Percentiles rank a stretch among this genome's conserved stretches.
Conservation (phyloP, 2,113 vertebrate genomes). For the Cryptoleucopteryx plumbea region DNA sequence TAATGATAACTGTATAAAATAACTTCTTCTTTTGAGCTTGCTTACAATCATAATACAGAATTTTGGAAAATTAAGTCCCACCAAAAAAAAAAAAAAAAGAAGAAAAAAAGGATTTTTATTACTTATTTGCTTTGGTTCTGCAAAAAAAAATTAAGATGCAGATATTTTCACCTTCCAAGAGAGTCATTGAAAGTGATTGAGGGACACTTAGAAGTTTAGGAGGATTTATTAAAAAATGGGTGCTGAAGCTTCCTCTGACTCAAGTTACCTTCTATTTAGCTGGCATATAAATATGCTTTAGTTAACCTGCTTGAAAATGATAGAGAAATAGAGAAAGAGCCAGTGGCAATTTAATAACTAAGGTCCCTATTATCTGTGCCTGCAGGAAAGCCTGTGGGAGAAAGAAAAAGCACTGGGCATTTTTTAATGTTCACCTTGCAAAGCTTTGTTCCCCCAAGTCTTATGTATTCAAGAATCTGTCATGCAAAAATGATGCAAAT, state of each 20-base stretch:
- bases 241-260: not conserved
- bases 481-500: constrained; percentile 8
- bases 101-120: accelerated
- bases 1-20: not conserved
- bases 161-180: not conserved
- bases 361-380: not conserved
- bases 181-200: not conserved
- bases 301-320: constrained; percentile 19
- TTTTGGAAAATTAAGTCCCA: not conserved
- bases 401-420: not conserved
- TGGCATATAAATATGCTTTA: not conserved
- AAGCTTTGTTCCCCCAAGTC: not conserved
- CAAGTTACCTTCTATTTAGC: not conserved
- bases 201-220: not conserved
- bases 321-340: not conserved
- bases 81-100: not conserved
- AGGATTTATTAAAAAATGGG: not conserved
- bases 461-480: not conserved
- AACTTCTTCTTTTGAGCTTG: not conserved
- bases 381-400: constrained; percentile 8
- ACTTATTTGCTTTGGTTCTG: not conserved
- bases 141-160: not conserved
- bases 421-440: constrained; percentile 21
- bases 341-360: constrained; percentile 10
- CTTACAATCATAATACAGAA: not conserved